Evolutionary conservation across 2,797 vertebrate species (phyloP).

Genomic region (Brachyalestes nurse): DNA sequence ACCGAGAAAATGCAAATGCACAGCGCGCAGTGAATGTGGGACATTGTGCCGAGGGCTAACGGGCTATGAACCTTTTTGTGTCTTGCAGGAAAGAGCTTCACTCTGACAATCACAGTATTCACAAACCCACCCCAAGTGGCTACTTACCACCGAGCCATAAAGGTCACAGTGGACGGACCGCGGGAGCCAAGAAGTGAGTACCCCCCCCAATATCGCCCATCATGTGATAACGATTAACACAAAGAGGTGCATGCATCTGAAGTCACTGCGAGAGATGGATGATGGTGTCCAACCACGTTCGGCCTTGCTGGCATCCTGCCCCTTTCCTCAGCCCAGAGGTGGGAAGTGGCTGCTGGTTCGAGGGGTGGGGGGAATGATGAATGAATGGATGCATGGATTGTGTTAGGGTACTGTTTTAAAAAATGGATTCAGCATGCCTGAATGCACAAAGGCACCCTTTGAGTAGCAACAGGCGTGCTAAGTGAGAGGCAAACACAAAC

Average conservation of each 20-base stretch:
- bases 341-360: slow-evolving; percentile 39
- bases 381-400: slow-evolving; percentile 61
- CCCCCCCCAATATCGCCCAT: slow-evolving; percentile 44
- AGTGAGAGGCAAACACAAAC: slow-evolving; percentile 60
- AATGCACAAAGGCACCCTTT: slow-evolving; percentile 61
- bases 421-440: slow-evolving; percentile 56
- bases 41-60: slow-evolving; percentile 63
- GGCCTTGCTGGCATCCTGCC: slow-evolving; percentile 37
- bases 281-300: slow-evolving; percentile 37
- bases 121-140: slow-evolving; percentile 91
- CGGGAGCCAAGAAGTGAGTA: slow-evolving; percentile 62
- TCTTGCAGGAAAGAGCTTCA: slow-evolving; percentile 89
- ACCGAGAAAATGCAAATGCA: slow-evolving; percentile 61
- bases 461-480: slow-evolving; percentile 49
- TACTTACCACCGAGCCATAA: slow-evolving; percentile 90
- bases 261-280: slow-evolving; percentile 41
- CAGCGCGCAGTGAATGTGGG: slow-evolving; percentile 56
- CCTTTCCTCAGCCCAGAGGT: slow-evolving; percentile 44
- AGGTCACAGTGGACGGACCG: slow-evolving; percentile 88
- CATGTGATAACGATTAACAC: slow-evolving; percentile 59
- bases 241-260: slow-evolving; percentile 49
- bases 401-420: slow-evolving; percentile 60
- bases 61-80: slow-evolving; percentile 64
- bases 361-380: slow-evolving; percentile 49
- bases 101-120: slow-evolving; percentile 90